A percentile compares a stretch with the other conserved stretches of the same genome.
These are phyloP conservation scores for Cercopithecus mona DNA, from an alignment of 2,113 vertebrate genomes.

Conservation along the genomic window DNA sequence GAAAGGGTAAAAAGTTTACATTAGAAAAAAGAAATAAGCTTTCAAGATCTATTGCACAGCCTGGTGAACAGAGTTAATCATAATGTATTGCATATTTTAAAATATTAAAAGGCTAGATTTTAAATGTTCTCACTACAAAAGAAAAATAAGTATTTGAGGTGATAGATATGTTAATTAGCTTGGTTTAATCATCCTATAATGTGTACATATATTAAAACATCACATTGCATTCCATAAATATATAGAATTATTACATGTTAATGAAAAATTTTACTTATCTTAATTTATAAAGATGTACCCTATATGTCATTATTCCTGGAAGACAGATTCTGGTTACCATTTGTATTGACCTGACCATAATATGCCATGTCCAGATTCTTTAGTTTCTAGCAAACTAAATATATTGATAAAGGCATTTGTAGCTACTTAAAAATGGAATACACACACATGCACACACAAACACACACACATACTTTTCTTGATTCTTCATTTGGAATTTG, in stretches of 20 bases:
- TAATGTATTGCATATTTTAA: neutral
- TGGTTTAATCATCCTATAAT: neutral
- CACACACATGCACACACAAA: too few relatives aligned
- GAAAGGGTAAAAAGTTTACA: neutral
- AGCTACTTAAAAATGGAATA: neutral
- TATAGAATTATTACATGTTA: neutral
- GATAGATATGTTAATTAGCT: neutral
- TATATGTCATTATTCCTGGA: neutral
- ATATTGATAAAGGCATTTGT: neutral
- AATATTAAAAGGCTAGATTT: neutral
- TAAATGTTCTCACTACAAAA: neutral
- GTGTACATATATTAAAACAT: neutral
- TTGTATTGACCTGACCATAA: neutral
- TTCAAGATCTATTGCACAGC: neutral
- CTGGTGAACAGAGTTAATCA: neutral
- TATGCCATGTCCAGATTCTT: neutral
- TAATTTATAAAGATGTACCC: neutral
- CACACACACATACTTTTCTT: neutral
- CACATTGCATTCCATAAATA: neutral
- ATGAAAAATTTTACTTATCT: neutral
- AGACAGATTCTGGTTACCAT: neutral
- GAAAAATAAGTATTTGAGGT: neutral
- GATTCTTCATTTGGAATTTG: neutral
- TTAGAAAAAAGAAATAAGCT: neutral
- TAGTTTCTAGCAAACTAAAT: neutral